Percentiles rank a stretch among this genome's conserved stretches.
phyloP scores from a whole-genome alignment of 2,888 invertebrate genomes.

The Eledona agricola region DNA sequence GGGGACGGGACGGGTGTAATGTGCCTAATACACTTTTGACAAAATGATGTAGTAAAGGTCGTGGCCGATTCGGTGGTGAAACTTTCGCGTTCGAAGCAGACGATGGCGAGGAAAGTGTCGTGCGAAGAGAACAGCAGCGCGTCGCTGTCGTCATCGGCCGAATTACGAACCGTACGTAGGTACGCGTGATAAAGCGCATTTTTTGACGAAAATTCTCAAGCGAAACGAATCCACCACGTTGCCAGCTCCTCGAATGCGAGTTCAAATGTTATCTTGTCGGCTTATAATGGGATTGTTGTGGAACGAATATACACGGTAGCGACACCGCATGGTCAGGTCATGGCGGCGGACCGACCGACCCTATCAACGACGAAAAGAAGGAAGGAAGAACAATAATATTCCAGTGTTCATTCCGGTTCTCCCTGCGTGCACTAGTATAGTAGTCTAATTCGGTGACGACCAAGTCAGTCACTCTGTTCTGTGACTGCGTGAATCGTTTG shows the following conservation, averaged over 20 bases:
- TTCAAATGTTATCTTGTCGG: slow-evolving; percentile 28
- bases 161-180: slow-evolving; percentile 23
- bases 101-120: no score
- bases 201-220: slow-evolving; percentile 23
- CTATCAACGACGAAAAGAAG: slow-evolving; percentile 25
- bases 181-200: slow-evolving; percentile 24
- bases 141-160: slow-evolving; percentile 20
- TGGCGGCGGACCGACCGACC: slow-evolving; percentile 14
- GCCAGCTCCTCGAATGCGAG: slow-evolving; percentile 22
- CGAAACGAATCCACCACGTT: slow-evolving; percentile 13
- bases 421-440: slow-evolving; percentile 48
- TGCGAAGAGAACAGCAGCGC: no score
- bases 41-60: no score
- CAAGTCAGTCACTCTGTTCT: no score
- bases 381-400: slow-evolving; percentile 25
- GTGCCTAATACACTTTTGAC: no score
- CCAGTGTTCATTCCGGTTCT: slow-evolving; percentile 36
- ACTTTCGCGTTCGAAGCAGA: no score
- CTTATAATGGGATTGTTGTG: slow-evolving; percentile 23
- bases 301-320: no score
- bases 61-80: no score
- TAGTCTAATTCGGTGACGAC: slow-evolving; percentile 51
- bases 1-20: no score
- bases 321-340: no score
- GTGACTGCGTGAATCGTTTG: slow-evolving; percentile 47